Percentiles rank a stretch among this genome's conserved stretches.
phyloP scores from a whole-genome alignment of 2,888 invertebrate species.

The Drosophila colorata region DNA sequence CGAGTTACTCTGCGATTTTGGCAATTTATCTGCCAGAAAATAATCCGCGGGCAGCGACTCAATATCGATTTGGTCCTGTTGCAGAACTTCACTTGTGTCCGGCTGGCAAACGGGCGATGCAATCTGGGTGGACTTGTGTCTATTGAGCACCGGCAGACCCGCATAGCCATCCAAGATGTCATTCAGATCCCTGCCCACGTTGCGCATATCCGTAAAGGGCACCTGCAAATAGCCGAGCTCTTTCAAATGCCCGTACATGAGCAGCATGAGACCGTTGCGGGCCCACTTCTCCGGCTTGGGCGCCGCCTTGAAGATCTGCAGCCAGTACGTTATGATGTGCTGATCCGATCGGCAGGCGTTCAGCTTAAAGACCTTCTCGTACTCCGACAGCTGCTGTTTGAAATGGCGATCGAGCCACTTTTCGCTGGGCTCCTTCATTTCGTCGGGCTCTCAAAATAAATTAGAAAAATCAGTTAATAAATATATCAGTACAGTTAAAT shows the following conservation, averaged over 20 bases:
- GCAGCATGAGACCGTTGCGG: conserved; percentile 47
- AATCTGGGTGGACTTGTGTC: not conserved
- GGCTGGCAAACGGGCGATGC: not conserved
- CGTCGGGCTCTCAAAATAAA: not conserved
- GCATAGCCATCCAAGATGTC: conserved; percentile 45
- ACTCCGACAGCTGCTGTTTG: conserved; percentile 30
- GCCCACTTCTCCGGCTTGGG: conserved; percentile 48
- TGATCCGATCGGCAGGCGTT: conserved; percentile 37
- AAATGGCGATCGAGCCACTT: conserved; percentile 51
- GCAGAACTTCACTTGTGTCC: not conserved
- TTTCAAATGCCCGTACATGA: conserved; percentile 55
- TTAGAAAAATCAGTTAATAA: not conserved
- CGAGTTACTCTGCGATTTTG: too few relatives aligned
- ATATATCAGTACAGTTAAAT: not conserved
- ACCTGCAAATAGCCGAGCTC: conserved; percentile 45
- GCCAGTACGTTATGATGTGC: conserved; percentile 43
- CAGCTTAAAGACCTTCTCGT: conserved; percentile 5
- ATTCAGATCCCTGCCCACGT: conserved; percentile 44
- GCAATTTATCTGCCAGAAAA: too few relatives aligned
- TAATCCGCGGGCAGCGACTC: too few relatives aligned
- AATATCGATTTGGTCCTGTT: too few relatives aligned
- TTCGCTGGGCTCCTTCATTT: conserved; percentile 1
- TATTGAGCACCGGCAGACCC: conserved; percentile 18
- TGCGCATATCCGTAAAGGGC: conserved; percentile 53
- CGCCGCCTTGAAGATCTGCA: conserved; percentile 26